These are phyloP conservation scores for Sceloporus tristichus DNA, from an alignment of 2,113 vertebrate genomes.

Conservation along the genomic window DNA sequence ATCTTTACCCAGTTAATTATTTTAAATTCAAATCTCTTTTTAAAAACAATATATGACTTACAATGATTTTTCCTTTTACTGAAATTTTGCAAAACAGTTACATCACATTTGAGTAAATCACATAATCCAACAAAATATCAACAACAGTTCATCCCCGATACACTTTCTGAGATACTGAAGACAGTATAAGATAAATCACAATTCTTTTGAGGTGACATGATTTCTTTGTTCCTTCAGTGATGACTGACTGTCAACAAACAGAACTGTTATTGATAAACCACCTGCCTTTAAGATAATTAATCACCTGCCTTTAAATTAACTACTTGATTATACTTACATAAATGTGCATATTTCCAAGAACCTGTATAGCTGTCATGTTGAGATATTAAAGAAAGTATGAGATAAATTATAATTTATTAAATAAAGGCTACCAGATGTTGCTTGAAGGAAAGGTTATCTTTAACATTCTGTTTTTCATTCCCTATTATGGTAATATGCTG, in stretches of 20 bases:
- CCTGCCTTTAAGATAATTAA: background rate
- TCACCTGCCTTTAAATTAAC: background rate
- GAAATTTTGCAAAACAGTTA: too few relatives aligned
- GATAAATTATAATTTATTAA: background rate
- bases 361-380: background rate
- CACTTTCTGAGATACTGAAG: background rate
- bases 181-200: background rate
- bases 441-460: background rate
- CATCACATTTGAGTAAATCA: too few relatives aligned
- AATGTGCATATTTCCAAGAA: background rate
- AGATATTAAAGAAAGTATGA: background rate
- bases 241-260: background rate
- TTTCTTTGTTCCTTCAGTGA: too few relatives aligned
- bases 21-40: background rate
- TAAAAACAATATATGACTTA: background rate
- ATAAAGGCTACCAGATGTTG: background rate
- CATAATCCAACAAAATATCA: too few relatives aligned
- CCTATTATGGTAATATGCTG: background rate
- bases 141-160: too few relatives aligned
- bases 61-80: too few relatives aligned
- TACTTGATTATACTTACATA: background rate
- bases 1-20: background rate
- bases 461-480: background rate
- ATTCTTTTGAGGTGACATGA: too few relatives aligned
- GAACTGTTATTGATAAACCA: background rate